Base-by-base conservation (phyloP, 2,888 invertebrate species). In the Ectemnius lituratus region DNA sequence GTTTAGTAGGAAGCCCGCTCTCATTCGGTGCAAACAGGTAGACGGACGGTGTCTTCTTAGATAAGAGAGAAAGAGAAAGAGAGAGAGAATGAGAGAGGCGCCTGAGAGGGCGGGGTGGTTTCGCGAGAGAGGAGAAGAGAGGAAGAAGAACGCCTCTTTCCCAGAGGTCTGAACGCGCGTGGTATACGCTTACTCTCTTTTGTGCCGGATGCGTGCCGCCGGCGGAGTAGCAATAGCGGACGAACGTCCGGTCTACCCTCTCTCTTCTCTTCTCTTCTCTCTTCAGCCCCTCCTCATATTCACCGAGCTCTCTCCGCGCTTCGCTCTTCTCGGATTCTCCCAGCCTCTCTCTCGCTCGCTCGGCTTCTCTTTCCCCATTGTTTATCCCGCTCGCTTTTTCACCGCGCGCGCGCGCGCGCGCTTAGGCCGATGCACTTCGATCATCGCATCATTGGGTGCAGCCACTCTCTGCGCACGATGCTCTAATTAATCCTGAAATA, bases 131-230 rank as follows among this genome's bases (percentile, higher is more conserved):
- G 58, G 57, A 70, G 67, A 56, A 61, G 49, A 66, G 67, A 67
- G 62, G 28, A 16, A 73, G 76, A 79, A 84, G 82, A 84, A 81
- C 79, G 81, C 84, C 79, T 87, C 85, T 88, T 86, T 88, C 86
- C 86, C 86, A 87, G 86, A 87, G 80, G 75, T 69, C 47, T 63
- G 37, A 78, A 78, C 73, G 52, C 52, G 52, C 37, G 73, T 70
- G 79, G 74, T 83, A 70, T 80, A 82, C 83, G 80, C 73, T 81
- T 85, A 83, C 84, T 84, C 83, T 86, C 86, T 88, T 37, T 88
- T 88, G 85, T 87, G 84, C 88, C 87, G 87, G 88, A 88, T 87
- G 87, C 86, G 81, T 82, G 85, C 84, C 85, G 85, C 83, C 82
- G 80, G 81, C 82, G 81, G 84, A 86, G 86, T 78, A 84, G 86